Evolutionary conservation across 2,888 invertebrate genomes (phyloP), one percentile per base, ranked within the genome.

Genomic region (Conistra vaccinii): DNA sequence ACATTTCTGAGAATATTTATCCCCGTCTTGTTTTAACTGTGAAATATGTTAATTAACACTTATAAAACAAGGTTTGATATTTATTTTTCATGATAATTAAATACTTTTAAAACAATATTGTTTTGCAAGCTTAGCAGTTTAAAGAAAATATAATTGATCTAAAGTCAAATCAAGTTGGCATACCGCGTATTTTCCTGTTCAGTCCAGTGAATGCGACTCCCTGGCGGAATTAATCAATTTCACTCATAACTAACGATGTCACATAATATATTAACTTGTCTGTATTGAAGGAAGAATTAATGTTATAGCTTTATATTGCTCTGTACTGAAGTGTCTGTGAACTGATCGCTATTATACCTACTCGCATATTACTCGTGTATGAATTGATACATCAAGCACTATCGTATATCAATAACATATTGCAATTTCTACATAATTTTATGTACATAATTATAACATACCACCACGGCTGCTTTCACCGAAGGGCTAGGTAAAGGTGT

Each of bases 181-280:
- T 83, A 75, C 83, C 23, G 71, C 26, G 1, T 35, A 62, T 67
- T 62, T 76, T 61, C 61, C 71, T 83, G 73, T 5, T 1, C 7
- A 60, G 75, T 65, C 55, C 32, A 39, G 26, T 75, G 48, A 78
- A 83, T 63, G 73, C 61, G 71, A 70, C 69, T 80, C 79, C 66
- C 75, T 80, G 74, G 77, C 84, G 84, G 89, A 92, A 92, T 92
- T 93, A 92, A 93, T 93, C 91, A 93, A 91, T 91, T 92, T 88
- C 89, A 90, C 89, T 90, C 88, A 92, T 91, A 92, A 91, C 90
- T 90, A 91, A 88, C 87, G 85, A 87, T 84, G 75, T 73, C 79
- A 70, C 75, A 75, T 80, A 76, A 75, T 80, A 76, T 89, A 89
- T 88, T 89, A 89, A 89, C 87, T 90, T 89, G 85, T 76, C 87